A percentile compares a stretch with the other conserved stretches of the same genome.
Conservation (phyloP, 2,113 vertebrate species). For the Dinomys branickii region DNA sequence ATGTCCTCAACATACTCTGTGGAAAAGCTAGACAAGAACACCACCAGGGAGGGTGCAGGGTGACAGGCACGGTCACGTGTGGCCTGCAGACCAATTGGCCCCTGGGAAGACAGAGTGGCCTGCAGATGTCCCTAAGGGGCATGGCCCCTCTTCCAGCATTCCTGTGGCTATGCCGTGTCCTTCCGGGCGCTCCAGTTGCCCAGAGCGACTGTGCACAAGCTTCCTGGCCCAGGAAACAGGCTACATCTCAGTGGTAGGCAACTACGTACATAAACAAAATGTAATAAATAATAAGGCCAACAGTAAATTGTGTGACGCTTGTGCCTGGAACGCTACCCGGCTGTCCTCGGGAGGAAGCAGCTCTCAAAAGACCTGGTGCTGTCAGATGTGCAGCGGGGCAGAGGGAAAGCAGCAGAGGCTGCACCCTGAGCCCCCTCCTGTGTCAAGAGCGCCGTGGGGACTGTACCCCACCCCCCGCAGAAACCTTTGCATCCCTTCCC, state of each 20-base stretch:
- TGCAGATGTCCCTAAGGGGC: rapidly evolving
- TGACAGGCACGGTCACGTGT: rapidly evolving
- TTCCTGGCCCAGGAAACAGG: background rate
- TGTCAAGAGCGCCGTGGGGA: rapidly evolving
- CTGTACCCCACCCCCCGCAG: background rate
- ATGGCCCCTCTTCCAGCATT: rapidly evolving
- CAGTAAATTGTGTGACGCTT: rapidly evolving
- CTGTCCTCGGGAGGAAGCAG: background rate
- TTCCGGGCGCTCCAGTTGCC: background rate
- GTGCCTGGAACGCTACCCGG: rapidly evolving
- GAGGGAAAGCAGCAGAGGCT: background rate
- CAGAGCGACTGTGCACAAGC: rapidly evolving
- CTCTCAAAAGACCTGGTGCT: rapidly evolving
- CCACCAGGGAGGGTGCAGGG: rapidly evolving
- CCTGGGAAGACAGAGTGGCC: background rate
- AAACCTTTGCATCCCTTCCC: background rate
- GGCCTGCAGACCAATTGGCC: rapidly evolving
- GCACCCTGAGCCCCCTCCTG: no score
- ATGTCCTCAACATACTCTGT: background rate
- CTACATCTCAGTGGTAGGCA: no score
- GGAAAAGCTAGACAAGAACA: background rate
- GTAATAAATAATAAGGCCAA: background rate
- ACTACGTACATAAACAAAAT: background rate
- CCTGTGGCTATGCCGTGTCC: rapidly evolving
- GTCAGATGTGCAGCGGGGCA: rapidly evolving